Base-by-base conservation (phyloP, 2,888 invertebrate genomes). In the Stenodema calcarata region DNA sequence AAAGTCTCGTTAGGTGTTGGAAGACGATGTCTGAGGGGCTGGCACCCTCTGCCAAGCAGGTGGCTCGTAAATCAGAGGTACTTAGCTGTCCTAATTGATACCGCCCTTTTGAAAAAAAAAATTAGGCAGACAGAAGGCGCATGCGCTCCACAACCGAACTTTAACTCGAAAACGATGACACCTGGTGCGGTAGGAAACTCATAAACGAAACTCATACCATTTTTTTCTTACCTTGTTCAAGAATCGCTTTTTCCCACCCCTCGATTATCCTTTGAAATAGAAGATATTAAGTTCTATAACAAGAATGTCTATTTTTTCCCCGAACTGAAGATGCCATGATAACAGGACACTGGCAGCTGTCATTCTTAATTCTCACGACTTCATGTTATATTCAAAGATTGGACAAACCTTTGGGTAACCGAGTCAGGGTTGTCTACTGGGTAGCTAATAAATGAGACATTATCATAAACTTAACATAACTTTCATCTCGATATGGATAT, bases 11-110 rank as follows among this genome's bases (percentile, higher is more conserved):
- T 81, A 81, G 80, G 81, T 62, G 81, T 62, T 41, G 69, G 76
- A 42, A 42, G 76, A 11, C 35, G 73, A 35, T 35, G 76, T 76
- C 76, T 76, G n/a, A n/a, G 18, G n/a, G 42, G 35, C 42, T 42
- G n/a, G 76, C 76, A 42, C 76, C 76, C 76, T 76, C 44, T n/a
- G 41, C 6, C 35, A 35, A 35, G 81, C 81, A 81, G 81, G 81
- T 81, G 81, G 81, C 62, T 62, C 81, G 81, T 81, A 81, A 81
- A 81, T 81, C 81, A 81, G 69, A 62, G 62, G 54, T 81, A 81
- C 81, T 81, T 81, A 81, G 41, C 14, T n/a, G 18, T n/a, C 81
- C 81, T 62, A 81, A 81, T 81, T 81, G 81, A 69, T 81, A 41
- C 81, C 81, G 81, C 16, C 81, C 35, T 62, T 80, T 80, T 81